These are phyloP conservation scores for Onychomys torridus DNA, from an alignment of 2,797 vertebrate species.

Conservation along the genomic window DNA sequence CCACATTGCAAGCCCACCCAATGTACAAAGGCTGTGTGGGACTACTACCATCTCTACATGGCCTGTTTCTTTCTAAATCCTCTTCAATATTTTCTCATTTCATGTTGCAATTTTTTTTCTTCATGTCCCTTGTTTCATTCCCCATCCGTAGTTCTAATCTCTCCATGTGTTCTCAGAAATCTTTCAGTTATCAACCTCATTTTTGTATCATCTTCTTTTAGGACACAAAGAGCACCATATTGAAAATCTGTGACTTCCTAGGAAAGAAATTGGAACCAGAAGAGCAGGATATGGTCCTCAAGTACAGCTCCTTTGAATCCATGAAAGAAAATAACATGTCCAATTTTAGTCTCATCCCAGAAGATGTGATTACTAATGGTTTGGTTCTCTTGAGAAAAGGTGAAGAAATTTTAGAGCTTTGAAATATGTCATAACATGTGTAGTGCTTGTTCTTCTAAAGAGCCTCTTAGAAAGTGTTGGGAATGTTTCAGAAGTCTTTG, in stretches of 20 bases:
- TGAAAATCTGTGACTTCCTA: conserved; percentile 87
- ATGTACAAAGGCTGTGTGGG: no score
- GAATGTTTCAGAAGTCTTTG: background rate
- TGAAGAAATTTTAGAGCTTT: conserved; percentile 50
- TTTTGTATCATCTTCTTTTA: conserved; percentile 69
- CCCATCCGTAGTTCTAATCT: background rate
- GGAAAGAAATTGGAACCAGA: conserved; percentile 85
- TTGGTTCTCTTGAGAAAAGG: conserved; percentile 89
- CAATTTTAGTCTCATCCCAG: rapidly evolving
- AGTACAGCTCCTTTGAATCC: conserved; percentile 87
- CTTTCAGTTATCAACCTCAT: rapidly evolving
- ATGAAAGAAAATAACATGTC: conserved; percentile 92
- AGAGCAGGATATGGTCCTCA: conserved; percentile 85
- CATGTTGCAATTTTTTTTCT: background rate
- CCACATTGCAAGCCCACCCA: no score
- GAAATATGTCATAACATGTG: rapidly evolving
- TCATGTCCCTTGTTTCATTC: no score
- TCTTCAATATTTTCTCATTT: rapidly evolving
- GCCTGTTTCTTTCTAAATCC: no score
- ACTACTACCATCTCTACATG: no score
- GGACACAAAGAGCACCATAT: conserved; percentile 84
- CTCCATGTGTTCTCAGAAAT: background rate
- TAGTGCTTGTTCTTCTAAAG: rapidly evolving
- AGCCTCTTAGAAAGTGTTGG: background rate
- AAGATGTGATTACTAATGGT: rapidly evolving